Conservation (phyloP, 2,797 vertebrate species). For the Crenuchus spilurus region DNA sequence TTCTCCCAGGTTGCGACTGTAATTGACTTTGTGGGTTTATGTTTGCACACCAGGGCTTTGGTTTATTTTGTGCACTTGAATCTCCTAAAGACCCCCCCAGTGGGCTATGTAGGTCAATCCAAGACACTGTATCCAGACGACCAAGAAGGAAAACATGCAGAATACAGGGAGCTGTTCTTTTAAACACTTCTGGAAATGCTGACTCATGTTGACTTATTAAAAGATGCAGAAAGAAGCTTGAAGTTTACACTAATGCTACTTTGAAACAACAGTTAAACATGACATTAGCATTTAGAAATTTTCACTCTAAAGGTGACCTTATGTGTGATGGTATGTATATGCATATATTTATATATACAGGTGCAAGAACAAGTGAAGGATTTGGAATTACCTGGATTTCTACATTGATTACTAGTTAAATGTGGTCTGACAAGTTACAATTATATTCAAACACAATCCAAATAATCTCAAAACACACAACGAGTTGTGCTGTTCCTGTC, state of each 20-base stretch:
- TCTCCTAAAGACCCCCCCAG: conserved; percentile 46
- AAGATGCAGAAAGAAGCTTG: conserved; percentile 19
- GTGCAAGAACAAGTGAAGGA: too few species aligned
- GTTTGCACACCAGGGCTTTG: conserved; percentile 55
- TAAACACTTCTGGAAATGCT: neutral
- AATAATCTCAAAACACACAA: too few species aligned
- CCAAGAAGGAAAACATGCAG: conserved; percentile 56
- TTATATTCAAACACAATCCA: too few species aligned
- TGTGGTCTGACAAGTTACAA: too few species aligned
- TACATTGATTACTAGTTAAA: too few species aligned
- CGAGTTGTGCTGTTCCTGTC: too few species aligned
- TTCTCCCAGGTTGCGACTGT: conserved; percentile 21
- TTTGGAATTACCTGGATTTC: too few species aligned
- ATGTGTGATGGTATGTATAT: neutral
- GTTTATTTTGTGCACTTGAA: conserved; percentile 58
- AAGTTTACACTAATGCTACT: neutral
- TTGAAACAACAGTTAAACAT: neutral
- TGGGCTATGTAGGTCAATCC: conserved; percentile 49
- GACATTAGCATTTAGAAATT: neutral
- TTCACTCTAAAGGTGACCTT: neutral
- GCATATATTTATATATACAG: too few species aligned
- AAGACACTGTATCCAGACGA: conserved; percentile 71
- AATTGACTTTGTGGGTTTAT: conserved; percentile 21
- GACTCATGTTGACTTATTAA: conserved; percentile 21
- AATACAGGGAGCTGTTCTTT: neutral